Evolutionary conservation across 1,140 invertebrate genomes (phyloP), one percentile per base, ranked within the genome.

Genomic region (Diorhabda elongata): DNA sequence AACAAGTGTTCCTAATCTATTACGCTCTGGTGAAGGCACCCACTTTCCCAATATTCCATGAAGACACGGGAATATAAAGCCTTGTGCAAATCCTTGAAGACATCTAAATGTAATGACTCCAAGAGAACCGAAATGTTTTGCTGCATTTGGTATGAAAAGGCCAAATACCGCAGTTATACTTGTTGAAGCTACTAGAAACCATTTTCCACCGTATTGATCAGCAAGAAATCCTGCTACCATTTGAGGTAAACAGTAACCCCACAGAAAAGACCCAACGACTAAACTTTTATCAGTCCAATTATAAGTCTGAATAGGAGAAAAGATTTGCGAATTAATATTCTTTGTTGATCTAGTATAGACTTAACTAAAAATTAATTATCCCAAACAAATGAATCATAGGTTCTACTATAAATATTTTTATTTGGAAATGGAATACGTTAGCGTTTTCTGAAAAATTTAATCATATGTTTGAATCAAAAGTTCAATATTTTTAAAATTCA

Each of bases 11-110:
- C 83, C 83, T 58, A 87, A 77, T 0, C 84, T 80, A n/a, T 87
- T 87, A 43, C 87, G 79, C 78, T 90, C 88, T 5, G 82, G 76
- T 1, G 79, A 76, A 0, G 88, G 88, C 44, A 71, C 86, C 94
- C 95, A 97, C 75, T 90, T 90, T 0, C 92, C 89, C 70, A 95
- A 81, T 3, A 95, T 82, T 0, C 89, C 89, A 73, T 96, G 93
- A 4, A 92, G 84, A 59, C 87, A 86, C 0, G 94, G 94, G 75
- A 92, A 91, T 4, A 92, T 84, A 1, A 92, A 86, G 4, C 93
- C 94, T 83, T 96, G 89, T 42, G 84, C 85, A 0, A 96, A 77
- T 0, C 95, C 94, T 80, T 92, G 89, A 0, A 91, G 69, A 0
- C 93, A 86, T 44, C 94, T 84, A 9, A 88, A 82, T 74, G 80